Base-by-base conservation (phyloP, 2,113 vertebrate species). In the Amazona guildingii region DNA sequence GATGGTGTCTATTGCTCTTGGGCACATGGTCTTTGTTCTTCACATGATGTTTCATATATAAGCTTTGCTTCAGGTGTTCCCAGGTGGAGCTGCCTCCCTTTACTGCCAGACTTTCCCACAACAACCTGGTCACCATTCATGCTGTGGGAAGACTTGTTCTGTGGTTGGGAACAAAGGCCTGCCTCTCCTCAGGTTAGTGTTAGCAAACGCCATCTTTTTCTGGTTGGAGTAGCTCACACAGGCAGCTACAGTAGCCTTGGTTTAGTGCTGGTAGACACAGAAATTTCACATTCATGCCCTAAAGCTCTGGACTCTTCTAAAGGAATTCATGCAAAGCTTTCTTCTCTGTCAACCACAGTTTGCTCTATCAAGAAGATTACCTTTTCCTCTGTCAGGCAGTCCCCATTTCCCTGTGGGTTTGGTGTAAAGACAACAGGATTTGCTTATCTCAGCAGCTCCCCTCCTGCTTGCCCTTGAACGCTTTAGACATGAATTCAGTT, bases 321-420 rank as follows among this genome's bases (percentile, higher is more conserved):
- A 78, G 37, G 55, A 37, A 13, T 74, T 59, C 96, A 92, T 94
- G 96, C 88, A 92, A 95, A 95, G 64, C n/a, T 82, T 95, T 94
- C 92, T 95, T 88, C 83, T 94, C 83, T 95, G 69, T 72, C 86
- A 92, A 61, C 80, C 62, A 13, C 39, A 4, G 91, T 68, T 78
- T 29, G 46, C 73, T 89, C 0, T 86, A 92, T 86, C 83, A 94
- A 72, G 91, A 88, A 63, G 37, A 81, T 72, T 80, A 41, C 73
- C 68, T 88, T 94, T 81, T 55, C 51, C 55, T 90, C 83, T 57
- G 59, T 77, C 79, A 86, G 82, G 48, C 62, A 76, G 33, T 63
- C 76, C 80, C 28, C 0, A 43, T 83, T 88, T 88, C 83, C 92
- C 76, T 55, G 17, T 96, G 91, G 91, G 64, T 91, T 86, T 86